Conservation (phyloP, 2,888 invertebrate genomes). For the Pterostichus niger region DNA sequence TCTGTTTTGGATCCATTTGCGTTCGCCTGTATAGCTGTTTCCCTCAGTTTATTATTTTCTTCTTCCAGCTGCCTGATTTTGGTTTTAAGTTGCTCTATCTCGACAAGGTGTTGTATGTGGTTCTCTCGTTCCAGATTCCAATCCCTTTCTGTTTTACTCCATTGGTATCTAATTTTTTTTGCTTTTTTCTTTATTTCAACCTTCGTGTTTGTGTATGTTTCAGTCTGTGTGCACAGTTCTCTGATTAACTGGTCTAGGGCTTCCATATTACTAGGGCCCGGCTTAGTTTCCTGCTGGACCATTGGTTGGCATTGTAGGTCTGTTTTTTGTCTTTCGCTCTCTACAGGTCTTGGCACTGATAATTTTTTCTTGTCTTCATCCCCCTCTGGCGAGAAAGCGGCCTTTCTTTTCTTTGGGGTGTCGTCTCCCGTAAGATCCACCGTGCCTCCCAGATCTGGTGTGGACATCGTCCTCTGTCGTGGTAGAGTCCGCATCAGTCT, state of each 20-base stretch:
- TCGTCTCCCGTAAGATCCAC: too few relatives aligned
- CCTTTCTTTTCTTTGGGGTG: too few relatives aligned
- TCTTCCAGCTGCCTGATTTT: background rate
- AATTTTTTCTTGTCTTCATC: too few relatives aligned
- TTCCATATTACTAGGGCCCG: background rate
- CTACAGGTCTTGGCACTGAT: too few relatives aligned
- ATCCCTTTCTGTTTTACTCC: background rate
- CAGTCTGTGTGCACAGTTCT: background rate
- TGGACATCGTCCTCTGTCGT: too few relatives aligned
- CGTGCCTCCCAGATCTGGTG: too few relatives aligned
- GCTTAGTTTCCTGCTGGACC: too few relatives aligned
- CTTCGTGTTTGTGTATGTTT: background rate
- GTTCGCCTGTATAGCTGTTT: background rate
- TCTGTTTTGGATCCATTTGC: background rate
- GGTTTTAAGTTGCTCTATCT: background rate
- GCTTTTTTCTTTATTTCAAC: background rate
- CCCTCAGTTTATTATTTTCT: background rate
- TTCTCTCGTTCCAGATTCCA: background rate
- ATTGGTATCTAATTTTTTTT: background rate
- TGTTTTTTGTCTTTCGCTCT: too few relatives aligned
- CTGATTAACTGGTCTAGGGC: background rate
- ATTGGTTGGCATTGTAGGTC: too few relatives aligned
- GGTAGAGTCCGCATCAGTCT: too few relatives aligned
- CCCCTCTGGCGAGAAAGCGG: too few relatives aligned
- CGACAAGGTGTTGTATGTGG: background rate